phyloP scores from a whole-genome alignment of 2,888 invertebrate species.

The Himalopsyche japonica region DNA sequence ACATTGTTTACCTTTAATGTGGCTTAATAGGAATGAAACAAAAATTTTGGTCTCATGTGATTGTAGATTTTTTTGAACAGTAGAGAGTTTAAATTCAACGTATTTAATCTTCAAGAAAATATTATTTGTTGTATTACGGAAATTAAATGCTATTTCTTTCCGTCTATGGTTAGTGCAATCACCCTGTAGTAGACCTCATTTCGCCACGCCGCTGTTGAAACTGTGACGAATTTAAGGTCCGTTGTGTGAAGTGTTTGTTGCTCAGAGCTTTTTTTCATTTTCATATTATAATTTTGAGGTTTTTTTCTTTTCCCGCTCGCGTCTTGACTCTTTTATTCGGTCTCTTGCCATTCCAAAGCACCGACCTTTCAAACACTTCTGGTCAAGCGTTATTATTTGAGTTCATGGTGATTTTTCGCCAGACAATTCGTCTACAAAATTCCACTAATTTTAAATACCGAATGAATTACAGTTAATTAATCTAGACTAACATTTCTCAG shows the following conservation, averaged over 20 bases:
- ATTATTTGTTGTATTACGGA: too few relatives aligned
- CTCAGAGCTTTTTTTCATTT: slow-evolving; percentile 34
- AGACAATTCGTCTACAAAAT: neutral
- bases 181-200: slow-evolving; percentile 34
- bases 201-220: slow-evolving; percentile 33
- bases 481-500: too few relatives aligned
- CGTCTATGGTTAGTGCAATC: neutral
- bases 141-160: neutral
- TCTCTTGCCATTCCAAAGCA: neutral
- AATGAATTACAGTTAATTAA: too few relatives aligned
- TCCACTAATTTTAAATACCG: too few relatives aligned
- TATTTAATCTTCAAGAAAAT: too few relatives aligned
- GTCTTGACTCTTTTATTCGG: slow-evolving; percentile 31
- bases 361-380: neutral
- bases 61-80: too few relatives aligned
- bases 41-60: too few relatives aligned
- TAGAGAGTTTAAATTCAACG: too few relatives aligned
- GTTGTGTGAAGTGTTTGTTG: slow-evolving; percentile 39
- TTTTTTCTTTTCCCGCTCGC: slow-evolving; percentile 30
- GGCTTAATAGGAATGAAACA: too few relatives aligned
- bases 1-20: too few relatives aligned
- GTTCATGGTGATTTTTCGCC: neutral
- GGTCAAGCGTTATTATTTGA: neutral
- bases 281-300: slow-evolving; percentile 38
- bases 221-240: slow-evolving; percentile 40